Evolutionary conservation across 1,140 invertebrate genomes (phyloP), one percentile per base, ranked within the genome.

Genomic region (Drosophila orosa): DNA sequence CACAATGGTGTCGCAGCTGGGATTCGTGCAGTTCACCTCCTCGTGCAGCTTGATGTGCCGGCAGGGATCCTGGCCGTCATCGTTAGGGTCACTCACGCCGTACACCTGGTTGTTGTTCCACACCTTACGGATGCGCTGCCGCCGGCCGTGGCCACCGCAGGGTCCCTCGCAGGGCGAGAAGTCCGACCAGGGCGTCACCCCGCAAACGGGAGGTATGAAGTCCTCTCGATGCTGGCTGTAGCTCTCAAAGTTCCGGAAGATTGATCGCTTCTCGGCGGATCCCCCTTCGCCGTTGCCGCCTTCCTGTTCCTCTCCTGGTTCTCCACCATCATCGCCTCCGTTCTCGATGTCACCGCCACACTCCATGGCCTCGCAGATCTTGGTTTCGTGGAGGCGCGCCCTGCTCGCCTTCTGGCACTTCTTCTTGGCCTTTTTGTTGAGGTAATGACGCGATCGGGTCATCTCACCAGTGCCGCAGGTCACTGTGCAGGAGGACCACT

Each of bases 81-180:
- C 55, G 6, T 75, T 76, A 13, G 84, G 77, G 17, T 80, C 75
- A 0, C 24, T 39, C 3, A 91, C 79, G 0, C 87, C 90, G 9
- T 91, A 91, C 0, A 90, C 87, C 42, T 91, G 78, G n/a, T 91
- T 78, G 22, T 91, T 90, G 45, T 91, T 91, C 90, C 90, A 91
- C 15, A 91, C 87, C 54, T 91, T 80, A 5, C 90, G 90, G 40
- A 87, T 56, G 10, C 91, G 85, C 4, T 85, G 76, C 1, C 85
- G 74, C 7, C 71, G 57, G 0, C 91, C 91, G 1, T 29, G 56
- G 1, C 78, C 81, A 2, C 90, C 90, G 15, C 97, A 98, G 7
- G 94, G 94, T 0, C 93, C 94, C 66, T 93, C 95, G 80, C 97
- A 98, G 0, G 94, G 92, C 29, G 94, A 94, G 96, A 97, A 98